phyloP scores from a whole-genome alignment of 2,797 vertebrate species.

The Danio albolineatus region DNA sequence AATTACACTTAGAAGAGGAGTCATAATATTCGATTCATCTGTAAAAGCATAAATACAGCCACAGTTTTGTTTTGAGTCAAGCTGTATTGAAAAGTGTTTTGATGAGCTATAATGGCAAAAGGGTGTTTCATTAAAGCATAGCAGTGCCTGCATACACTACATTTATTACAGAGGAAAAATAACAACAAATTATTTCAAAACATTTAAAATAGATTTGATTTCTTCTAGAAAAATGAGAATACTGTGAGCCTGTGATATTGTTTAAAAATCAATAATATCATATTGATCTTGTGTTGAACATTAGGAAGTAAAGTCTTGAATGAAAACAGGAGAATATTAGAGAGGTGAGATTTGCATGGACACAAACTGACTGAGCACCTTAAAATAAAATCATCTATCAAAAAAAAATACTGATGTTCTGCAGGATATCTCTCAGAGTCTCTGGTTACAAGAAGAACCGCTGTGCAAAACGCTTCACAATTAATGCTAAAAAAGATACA shows the following conservation, averaged over 20 bases:
- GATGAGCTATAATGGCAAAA: too few species aligned
- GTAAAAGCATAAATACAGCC: too few species aligned
- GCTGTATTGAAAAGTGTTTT: too few species aligned
- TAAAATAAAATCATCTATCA: not conserved
- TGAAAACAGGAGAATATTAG: not conserved
- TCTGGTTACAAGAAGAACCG: not conserved
- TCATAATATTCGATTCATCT: not conserved
- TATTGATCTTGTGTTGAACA: not conserved
- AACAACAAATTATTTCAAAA: not conserved
- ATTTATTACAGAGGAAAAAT: not conserved
- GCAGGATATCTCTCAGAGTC: not conserved
- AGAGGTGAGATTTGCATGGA: not conserved
- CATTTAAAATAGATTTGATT: not conserved
- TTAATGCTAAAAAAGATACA: not conserved
- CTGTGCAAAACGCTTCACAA: not conserved
- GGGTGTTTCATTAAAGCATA: too few species aligned
- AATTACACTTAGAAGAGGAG: not conserved
- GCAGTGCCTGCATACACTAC: not conserved
- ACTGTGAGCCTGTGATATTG: not conserved
- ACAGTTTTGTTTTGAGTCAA: too few species aligned
- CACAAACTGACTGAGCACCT: not conserved
- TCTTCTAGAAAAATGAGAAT: not conserved
- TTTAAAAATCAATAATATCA: not conserved
- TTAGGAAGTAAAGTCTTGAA: not conserved
- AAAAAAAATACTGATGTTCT: not conserved